phyloP scores from a whole-genome alignment of 2,113 vertebrate genomes.

The Pantherophis guttatus region DNA sequence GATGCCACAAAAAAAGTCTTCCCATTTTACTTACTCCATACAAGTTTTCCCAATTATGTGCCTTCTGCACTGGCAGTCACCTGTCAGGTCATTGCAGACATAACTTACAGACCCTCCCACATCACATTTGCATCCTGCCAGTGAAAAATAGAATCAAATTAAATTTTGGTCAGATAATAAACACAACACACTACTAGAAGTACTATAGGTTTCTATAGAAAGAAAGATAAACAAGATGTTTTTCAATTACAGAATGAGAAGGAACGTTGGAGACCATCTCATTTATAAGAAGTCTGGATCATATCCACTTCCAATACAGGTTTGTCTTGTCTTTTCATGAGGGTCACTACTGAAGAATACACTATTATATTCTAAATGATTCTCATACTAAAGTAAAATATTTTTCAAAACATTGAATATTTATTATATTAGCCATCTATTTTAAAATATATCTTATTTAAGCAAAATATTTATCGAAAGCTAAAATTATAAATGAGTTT shows the following conservation, averaged over 20 bases:
- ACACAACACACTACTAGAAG: background rate
- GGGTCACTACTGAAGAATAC: background rate
- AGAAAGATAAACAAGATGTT: rapidly evolving
- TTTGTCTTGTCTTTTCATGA: background rate
- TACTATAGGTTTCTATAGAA: rapidly evolving
- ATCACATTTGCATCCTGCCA: conserved; percentile 85
- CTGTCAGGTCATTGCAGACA: conserved; percentile 66
- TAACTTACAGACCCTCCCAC: conserved; percentile 76
- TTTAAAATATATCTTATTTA: background rate
- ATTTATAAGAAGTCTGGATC: background rate
- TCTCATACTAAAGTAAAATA: background rate
- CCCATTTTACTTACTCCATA: conserved; percentile 75
- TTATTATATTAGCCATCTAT: background rate
- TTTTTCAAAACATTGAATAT: background rate
- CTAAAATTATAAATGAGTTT: background rate
- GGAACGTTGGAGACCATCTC: background rate
- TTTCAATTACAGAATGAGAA: background rate
- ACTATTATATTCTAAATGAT: background rate
- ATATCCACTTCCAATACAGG: background rate
- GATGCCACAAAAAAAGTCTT: background rate
- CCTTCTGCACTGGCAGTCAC: conserved; percentile 79
- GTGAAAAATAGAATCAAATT: conserved; percentile 7
- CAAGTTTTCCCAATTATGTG: conserved; percentile 78
- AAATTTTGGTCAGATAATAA: background rate
- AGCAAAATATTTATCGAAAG: background rate